These are phyloP conservation scores for Drosophila austrosaltans DNA, from an alignment of 2,888 invertebrate species.

Conservation along the genomic window DNA sequence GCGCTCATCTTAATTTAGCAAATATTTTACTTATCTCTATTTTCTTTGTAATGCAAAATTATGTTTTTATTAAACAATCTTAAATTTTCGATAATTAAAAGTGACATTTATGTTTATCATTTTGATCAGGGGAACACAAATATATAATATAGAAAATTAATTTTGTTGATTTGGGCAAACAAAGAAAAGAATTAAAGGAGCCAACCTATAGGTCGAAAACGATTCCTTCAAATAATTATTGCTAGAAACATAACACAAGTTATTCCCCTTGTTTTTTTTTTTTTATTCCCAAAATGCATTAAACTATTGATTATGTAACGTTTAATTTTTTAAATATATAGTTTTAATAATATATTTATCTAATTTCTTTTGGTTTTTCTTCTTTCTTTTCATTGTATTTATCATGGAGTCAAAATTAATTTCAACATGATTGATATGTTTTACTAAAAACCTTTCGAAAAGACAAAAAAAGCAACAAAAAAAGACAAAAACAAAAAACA, in stretches of 20 bases:
- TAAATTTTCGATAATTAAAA: too few species aligned
- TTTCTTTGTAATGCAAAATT: neutral
- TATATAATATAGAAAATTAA: too few species aligned
- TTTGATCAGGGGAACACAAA: too few species aligned
- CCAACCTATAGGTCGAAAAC: too few species aligned
- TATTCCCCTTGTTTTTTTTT: too few species aligned
- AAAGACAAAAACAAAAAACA: constrained; percentile 47
- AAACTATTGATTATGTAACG: constrained; percentile 6
- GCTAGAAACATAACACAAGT: too few species aligned
- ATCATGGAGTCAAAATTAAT: constrained; percentile 69
- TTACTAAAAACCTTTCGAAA: constrained; percentile 55
- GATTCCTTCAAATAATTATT: too few species aligned
- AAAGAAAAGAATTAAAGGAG: too few species aligned
- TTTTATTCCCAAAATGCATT: neutral
- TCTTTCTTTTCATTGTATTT: constrained; percentile 23
- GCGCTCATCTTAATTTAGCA: neutral
- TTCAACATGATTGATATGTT: constrained; percentile 74
- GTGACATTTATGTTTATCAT: too few species aligned
- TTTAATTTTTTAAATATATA: neutral
- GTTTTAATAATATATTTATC: constrained; percentile 13
- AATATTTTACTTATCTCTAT: neutral
- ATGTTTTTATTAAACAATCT: neutral
- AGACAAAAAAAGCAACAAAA: constrained; percentile 53
- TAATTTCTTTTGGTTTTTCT: constrained; percentile 15
- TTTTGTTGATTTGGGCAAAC: too few species aligned